A percentile compares a stretch with the other conserved stretches of the same genome.
phyloP scores from a whole-genome alignment of 2,797 vertebrate genomes.

The Mormyrops boulengeri region DNA sequence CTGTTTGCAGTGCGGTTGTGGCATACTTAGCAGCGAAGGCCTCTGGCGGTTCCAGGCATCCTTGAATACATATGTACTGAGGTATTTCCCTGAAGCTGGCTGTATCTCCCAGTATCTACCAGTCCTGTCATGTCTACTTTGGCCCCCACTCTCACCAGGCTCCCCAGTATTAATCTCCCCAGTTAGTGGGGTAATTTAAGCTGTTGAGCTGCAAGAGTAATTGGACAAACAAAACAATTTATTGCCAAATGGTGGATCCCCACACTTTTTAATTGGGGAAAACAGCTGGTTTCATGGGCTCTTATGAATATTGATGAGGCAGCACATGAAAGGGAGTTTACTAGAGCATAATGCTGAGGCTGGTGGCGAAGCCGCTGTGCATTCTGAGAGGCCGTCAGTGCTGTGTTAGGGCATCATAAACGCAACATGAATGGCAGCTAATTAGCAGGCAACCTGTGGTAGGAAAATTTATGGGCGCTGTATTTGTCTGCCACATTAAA shows the following conservation, averaged over 20 bases:
- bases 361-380: slow-evolving; percentile 36
- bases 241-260: slow-evolving; percentile 53
- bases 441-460: slow-evolving; percentile 42
- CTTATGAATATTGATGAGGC: slow-evolving; percentile 65
- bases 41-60: slow-evolving; percentile 21
- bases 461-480: slow-evolving; percentile 40
- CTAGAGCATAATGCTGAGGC: slow-evolving; percentile 41
- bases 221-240: slow-evolving; percentile 54
- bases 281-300: slow-evolving; percentile 64
- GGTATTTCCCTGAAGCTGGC: neutral
- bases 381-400: slow-evolving; percentile 41
- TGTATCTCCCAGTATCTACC: neutral
- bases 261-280: slow-evolving; percentile 55
- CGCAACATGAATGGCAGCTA: slow-evolving; percentile 34
- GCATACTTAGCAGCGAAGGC: slow-evolving; percentile 29
- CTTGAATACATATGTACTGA: neutral
- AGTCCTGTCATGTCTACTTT: neutral
- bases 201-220: slow-evolving; percentile 31
- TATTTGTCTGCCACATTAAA: slow-evolving; percentile 28
- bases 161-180: slow-evolving; percentile 6
- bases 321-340: slow-evolving; percentile 47
- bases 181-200: slow-evolving; percentile 12
- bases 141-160: neutral
- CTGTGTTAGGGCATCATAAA: neutral
- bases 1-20: slow-evolving; percentile 24